These are phyloP conservation scores for Apamea monoglypha DNA, from an alignment of 2,888 invertebrate genomes.

Conservation along the genomic window DNA sequence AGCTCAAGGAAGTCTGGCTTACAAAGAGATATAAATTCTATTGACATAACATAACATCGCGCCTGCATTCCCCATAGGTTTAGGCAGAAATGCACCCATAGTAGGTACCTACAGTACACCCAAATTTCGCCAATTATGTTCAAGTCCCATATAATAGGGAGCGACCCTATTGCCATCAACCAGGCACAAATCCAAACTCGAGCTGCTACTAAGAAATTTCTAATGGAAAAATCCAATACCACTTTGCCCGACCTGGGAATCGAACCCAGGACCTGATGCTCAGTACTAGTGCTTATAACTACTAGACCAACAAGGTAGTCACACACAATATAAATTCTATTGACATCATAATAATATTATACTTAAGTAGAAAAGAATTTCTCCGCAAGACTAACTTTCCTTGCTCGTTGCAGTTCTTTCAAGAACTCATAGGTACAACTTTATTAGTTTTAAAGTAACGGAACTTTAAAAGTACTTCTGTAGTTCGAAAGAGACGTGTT, in stretches of 20 bases:
- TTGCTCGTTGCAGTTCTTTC: constrained; percentile 23
- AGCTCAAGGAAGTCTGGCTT: constrained; percentile 7
- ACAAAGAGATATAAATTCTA: constrained; percentile 7
- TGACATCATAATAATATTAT: background rate
- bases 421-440: constrained; percentile 26
- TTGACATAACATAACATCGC: background rate
- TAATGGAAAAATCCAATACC: no score
- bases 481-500: constrained; percentile 19
- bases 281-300: no score
- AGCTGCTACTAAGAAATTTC: no score
- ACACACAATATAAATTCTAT: constrained; percentile 1
- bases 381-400: constrained; percentile 3
- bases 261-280: no score
- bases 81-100: no score
- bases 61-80: background rate
- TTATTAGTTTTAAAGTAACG: constrained; percentile 38
- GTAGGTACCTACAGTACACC: background rate
- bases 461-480: constrained; percentile 19
- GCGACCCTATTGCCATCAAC: no score
- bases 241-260: no score
- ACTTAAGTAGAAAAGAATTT: background rate
- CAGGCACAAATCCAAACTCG: no score
- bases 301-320: no score
- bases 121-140: no score
- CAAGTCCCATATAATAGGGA: no score